A percentile compares a stretch with the other conserved stretches of the same genome.
These are phyloP conservation scores for Saguinus imperator DNA, from an alignment of 2,113 vertebrate genomes.

Conservation along the genomic window DNA sequence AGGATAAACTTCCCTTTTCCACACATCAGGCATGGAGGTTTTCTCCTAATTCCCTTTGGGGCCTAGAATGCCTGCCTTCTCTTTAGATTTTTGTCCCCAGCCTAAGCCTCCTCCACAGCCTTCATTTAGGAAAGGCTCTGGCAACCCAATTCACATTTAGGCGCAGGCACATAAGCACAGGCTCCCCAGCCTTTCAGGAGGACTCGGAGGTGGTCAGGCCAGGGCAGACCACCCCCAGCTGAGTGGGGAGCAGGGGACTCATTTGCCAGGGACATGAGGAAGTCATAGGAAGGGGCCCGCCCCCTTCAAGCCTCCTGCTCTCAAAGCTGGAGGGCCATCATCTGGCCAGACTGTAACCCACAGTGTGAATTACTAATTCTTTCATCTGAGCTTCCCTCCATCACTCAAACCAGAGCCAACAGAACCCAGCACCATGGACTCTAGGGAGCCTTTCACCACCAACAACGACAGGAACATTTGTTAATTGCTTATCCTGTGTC, in stretches of 20 bases:
- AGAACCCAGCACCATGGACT: background rate
- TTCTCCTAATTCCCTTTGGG: background rate
- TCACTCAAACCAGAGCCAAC: background rate
- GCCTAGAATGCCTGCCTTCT: background rate
- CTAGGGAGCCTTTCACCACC: background rate
- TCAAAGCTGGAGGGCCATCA: background rate
- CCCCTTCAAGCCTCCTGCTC: background rate
- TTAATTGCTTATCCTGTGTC: fast-evolving
- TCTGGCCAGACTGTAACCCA: fast-evolving
- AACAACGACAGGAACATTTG: background rate
- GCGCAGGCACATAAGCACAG: fast-evolving
- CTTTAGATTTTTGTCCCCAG: background rate
- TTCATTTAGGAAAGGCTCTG: background rate
- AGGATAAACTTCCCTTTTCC: background rate
- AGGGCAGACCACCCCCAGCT: background rate
- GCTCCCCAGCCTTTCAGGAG: background rate
- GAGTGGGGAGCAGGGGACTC: background rate
- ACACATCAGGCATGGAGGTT: background rate
- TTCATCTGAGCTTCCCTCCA: background rate
- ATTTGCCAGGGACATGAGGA: background rate
- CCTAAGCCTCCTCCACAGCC: background rate
- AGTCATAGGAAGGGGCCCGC: background rate
- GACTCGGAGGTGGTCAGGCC: too few relatives aligned
- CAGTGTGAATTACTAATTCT: background rate
- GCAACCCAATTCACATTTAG: background rate